Base-by-base conservation (phyloP, 2,113 vertebrate genomes). In the Numenius arquata region DNA sequence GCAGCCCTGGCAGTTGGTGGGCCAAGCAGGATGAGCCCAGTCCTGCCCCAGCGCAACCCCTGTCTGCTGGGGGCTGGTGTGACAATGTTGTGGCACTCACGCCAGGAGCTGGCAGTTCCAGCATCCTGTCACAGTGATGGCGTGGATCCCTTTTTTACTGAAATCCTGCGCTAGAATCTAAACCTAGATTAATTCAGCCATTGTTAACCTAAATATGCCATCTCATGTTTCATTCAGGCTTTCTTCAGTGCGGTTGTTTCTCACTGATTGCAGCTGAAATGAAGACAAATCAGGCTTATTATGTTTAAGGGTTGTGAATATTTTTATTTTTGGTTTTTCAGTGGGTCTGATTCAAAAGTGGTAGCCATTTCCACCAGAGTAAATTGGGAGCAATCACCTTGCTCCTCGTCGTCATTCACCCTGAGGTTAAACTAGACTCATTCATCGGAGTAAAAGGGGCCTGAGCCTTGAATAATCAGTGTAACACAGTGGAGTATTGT, bases 271-370 rank as follows among this genome's bases (percentile, higher is more conserved):
- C 92, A 75, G 70, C 83, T 76, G 90, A 92, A 96, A 94, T n/a
- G 88, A 90, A 93, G 96, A 78, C 70, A 93, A 96, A 97, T 96
- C 92, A 93, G 73, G 70, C 90, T 96, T 93, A 95, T 96, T 96
- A 95, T 94, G 55, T 85, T 38, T 89, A 91, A 93, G 52, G 74
- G 25, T 9, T 78, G 92, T 87, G 95, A 96, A 93, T 94, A 95
- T 93, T 95, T 95, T 93, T 96, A 95, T 78, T 96, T 94, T 89
- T 32, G 80, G 65, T 78, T 59, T 94, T 93, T 75, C 53, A 12
- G 76, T 50, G 88, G 93, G 88, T 70, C 94, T 96, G 92, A 96
- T 96, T 89, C 90, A 61, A 85, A 94, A 96, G 94, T 92, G 86
- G 45, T 87, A 87, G 89, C 92, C 80, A 29, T 92, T 96, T 87